A percentile compares a stretch with the other conserved stretches of the same genome.
Conservation (phyloP, 2,113 vertebrate genomes). For the Trogon surrucura region DNA sequence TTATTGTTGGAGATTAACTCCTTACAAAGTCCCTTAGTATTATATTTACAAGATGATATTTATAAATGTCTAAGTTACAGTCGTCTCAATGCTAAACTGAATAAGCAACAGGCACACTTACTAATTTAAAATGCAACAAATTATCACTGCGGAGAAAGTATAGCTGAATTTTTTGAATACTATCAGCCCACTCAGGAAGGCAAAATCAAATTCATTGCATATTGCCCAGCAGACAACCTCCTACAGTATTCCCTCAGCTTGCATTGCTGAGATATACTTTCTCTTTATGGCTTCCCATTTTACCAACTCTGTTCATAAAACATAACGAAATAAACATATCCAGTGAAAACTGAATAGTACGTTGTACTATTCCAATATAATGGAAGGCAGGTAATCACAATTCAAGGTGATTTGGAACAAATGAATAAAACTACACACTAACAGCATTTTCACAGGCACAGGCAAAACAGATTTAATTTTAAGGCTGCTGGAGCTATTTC, state of each 20-base stretch:
- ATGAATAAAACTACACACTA: not conserved
- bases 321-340: not conserved
- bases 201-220: slow-evolving; percentile 85
- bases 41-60: not conserved
- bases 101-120: slow-evolving; percentile 17
- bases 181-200: slow-evolving; percentile 84
- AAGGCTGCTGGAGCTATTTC: not conserved
- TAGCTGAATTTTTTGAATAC: slow-evolving; percentile 83
- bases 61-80: not conserved
- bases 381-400: not conserved
- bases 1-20: slow-evolving; percentile 42
- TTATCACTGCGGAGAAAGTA: slow-evolving; percentile 55
- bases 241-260: slow-evolving; percentile 85
- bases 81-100: not conserved
- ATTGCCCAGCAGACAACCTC: slow-evolving; percentile 77
- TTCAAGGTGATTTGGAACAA: not conserved
- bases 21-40: not conserved
- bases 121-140: slow-evolving; percentile 64
- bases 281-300: slow-evolving; percentile 34
- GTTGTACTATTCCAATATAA: not conserved
- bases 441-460: not conserved
- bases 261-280: slow-evolving; percentile 45
- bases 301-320: not conserved
- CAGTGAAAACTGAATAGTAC: not conserved
- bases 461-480: slow-evolving; percentile 29